Percentiles rank a stretch among this genome's conserved stretches.
Evolutionary conservation across 2,888 invertebrate species (phyloP).

Genomic region (Pachymerium ferrugineum): DNA sequence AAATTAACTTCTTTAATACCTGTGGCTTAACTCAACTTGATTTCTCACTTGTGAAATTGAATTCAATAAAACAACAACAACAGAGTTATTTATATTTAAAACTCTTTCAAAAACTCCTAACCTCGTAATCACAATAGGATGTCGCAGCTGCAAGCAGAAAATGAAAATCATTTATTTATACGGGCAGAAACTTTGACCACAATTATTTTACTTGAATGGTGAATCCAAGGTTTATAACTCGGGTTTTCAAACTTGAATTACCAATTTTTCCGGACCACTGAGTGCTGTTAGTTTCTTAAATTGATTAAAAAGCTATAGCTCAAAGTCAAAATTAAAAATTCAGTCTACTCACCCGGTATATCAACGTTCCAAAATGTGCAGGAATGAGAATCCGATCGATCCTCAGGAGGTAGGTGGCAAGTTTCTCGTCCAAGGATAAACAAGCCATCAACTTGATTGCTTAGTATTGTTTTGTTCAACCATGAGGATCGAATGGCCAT

Average conservation of each 20-base stretch:
- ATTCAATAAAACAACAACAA: not conserved
- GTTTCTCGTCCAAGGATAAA: constrained; percentile 11
- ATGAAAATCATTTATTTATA: not conserved
- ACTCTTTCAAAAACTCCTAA: not conserved
- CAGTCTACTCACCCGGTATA: not conserved
- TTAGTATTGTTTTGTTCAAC: not conserved
- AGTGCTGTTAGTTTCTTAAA: too few species aligned
- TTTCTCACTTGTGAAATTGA: not conserved
- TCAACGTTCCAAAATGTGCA: constrained; percentile 2
- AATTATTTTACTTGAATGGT: not conserved
- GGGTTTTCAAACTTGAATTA: too few species aligned
- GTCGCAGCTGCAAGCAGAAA: not conserved
- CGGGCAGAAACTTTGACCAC: not conserved
- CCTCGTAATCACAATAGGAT: constrained; percentile 20
- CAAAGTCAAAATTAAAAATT: too few species aligned
- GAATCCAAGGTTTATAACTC: not conserved
- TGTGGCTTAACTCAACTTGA: not conserved
- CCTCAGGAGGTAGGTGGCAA: not conserved
- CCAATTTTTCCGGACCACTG: too few species aligned
- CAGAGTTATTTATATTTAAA: not conserved
- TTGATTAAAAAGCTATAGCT: too few species aligned
- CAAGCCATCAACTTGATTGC: not conserved
- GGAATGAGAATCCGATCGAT: not conserved
- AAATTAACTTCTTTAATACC: not conserved
- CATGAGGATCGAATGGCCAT: constrained; percentile 1